Percentiles rank a stretch among this genome's conserved stretches.
Conservation (phyloP, 1,140 invertebrate species). For the Drosophila nannoptera region DNA sequence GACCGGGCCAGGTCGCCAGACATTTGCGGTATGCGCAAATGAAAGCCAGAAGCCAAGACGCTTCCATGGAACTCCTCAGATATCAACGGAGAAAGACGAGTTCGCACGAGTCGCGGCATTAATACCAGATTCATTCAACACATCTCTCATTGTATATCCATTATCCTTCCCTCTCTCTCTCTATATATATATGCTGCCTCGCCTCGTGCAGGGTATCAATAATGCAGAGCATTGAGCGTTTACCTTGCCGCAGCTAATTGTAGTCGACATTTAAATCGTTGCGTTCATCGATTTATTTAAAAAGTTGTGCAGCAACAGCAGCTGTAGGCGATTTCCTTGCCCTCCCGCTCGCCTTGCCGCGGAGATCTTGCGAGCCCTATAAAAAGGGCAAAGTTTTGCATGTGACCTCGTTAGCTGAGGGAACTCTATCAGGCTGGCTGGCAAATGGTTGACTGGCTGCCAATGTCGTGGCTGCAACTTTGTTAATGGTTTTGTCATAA, state of each 20-base stretch:
- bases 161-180: too few species aligned
- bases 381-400: conserved; percentile 59
- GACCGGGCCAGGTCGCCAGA: conserved; percentile 34
- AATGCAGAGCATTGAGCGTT: conserved; percentile 2
- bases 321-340: conserved; percentile 4
- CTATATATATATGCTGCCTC: too few species aligned
- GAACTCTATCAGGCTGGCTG: conserved; percentile 38
- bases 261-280: conserved; percentile 50
- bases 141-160: too few species aligned
- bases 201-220: background rate
- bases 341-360: background rate
- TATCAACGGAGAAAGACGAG: background rate
- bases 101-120: too few species aligned
- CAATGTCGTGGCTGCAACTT: conserved; percentile 54
- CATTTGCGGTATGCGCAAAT: conserved; percentile 61
- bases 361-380: conserved; percentile 35
- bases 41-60: conserved; percentile 19
- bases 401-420: conserved; percentile 53
- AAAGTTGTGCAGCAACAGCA: conserved; percentile 41
- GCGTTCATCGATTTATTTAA: conserved; percentile 54
- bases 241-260: conserved; percentile 43
- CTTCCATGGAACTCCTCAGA: background rate
- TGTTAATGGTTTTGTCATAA: conserved; percentile 78
- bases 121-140: too few species aligned
- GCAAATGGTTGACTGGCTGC: conserved; percentile 42